Conservation (phyloP, 2,113 vertebrate genomes). For the Heteronetta atricapilla region DNA sequence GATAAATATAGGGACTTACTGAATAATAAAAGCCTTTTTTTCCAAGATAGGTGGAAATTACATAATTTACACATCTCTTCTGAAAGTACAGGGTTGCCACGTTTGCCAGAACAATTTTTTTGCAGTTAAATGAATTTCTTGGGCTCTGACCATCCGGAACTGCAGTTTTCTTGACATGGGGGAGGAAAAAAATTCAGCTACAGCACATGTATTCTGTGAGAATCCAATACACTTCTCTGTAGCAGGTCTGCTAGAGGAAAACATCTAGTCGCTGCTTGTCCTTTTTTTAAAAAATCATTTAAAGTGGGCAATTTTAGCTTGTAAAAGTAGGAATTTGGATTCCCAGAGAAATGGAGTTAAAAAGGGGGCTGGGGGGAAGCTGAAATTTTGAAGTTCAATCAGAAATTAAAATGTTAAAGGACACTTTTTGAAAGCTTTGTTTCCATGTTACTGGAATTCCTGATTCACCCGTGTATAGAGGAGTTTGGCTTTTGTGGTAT, state of each 20-base stretch:
- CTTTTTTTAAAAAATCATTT: background rate
- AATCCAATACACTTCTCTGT: background rate
- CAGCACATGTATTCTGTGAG: background rate
- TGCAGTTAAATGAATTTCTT: slow-evolving; percentile 16
- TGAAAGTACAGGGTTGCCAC: background rate
- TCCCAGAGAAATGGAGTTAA: background rate
- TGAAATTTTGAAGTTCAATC: background rate
- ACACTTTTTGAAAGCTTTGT: background rate
- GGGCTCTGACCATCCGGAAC: background rate
- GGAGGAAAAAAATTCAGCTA: background rate
- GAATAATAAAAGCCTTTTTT: slow-evolving; percentile 4
- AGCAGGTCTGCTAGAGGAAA: background rate
- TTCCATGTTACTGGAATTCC: background rate
- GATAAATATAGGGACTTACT: background rate
- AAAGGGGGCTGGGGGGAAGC: background rate
- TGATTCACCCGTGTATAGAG: background rate
- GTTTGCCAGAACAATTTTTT: slow-evolving; percentile 10
- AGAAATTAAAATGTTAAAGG: background rate
- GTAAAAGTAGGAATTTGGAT: background rate
- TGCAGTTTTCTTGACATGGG: background rate
- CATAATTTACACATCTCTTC: background rate
- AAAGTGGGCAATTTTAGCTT: background rate
- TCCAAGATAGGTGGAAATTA: background rate
- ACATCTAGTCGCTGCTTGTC: background rate
- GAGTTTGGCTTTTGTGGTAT: background rate